A percentile compares a stretch with the other conserved stretches of the same genome.
Conservation (phyloP, 1,140 invertebrate genomes). For the Heliconius nattereri region DNA sequence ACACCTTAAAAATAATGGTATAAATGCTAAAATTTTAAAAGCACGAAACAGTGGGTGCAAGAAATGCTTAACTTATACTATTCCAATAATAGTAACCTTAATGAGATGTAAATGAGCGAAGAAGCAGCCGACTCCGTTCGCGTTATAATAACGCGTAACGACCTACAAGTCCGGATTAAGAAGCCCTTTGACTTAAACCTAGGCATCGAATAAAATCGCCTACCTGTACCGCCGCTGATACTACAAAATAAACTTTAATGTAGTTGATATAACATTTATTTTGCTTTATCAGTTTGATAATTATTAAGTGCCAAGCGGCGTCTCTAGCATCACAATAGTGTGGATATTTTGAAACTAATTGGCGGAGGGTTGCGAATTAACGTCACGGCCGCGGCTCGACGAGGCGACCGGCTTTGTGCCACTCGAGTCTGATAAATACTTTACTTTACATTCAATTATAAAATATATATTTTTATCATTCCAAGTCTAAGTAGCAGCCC, state of each 20-base stretch:
- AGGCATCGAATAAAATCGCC: slow-evolving; percentile 62
- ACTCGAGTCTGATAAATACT: slow-evolving; percentile 60
- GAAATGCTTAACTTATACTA: slow-evolving; percentile 48
- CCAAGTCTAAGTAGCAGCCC: neutral
- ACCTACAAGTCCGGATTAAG: slow-evolving; percentile 80
- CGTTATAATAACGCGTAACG: slow-evolving; percentile 81
- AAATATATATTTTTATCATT: slow-evolving; percentile 9
- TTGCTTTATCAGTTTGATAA: slow-evolving; percentile 27
- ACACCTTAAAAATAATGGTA: slow-evolving; percentile 19
- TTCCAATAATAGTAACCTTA: slow-evolving; percentile 76
- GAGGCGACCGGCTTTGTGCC: slow-evolving; percentile 64
- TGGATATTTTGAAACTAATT: slow-evolving; percentile 80
- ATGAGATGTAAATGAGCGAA: slow-evolving; percentile 81
- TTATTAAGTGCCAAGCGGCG: slow-evolving; percentile 66
- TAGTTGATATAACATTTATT: slow-evolving; percentile 39
- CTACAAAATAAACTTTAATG: slow-evolving; percentile 42
- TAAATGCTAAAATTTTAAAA: slow-evolving; percentile 26
- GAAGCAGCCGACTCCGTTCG: slow-evolving; percentile 71
- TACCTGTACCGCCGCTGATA: slow-evolving; percentile 35
- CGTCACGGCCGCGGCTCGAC: slow-evolving; percentile 66
- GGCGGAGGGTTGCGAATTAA: slow-evolving; percentile 80
- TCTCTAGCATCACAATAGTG: slow-evolving; percentile 74
- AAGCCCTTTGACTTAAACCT: slow-evolving; percentile 79
- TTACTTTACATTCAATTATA: slow-evolving; percentile 47
- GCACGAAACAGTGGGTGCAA: slow-evolving; percentile 26